Conservation (phyloP, 2,888 invertebrate species). For the Drosophila leonis region DNA sequence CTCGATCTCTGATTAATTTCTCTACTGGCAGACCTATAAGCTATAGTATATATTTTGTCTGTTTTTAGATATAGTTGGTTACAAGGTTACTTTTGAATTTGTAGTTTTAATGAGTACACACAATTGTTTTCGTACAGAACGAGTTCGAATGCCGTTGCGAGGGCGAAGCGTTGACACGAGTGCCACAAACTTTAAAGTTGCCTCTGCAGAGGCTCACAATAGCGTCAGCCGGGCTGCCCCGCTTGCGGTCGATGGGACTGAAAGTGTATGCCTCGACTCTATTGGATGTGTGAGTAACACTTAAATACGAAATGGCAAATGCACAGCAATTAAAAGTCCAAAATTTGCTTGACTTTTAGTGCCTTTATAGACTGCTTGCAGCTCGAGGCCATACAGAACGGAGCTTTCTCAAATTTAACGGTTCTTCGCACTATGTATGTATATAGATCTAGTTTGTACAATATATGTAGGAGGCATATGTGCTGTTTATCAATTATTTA, state of each 20-base stretch:
- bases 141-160: slow-evolving; percentile 85
- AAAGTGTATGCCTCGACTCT: slow-evolving; percentile 82
- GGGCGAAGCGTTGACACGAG: slow-evolving; percentile 82
- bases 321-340: not conserved
- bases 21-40: not conserved
- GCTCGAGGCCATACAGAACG: slow-evolving; percentile 83
- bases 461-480: not conserved
- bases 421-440: slow-evolving; percentile 81
- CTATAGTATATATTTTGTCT: not conserved
- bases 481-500: not conserved
- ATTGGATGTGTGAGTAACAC: slow-evolving; percentile 82
- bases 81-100: too few species aligned
- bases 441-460: not conserved
- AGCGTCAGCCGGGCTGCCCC: slow-evolving; percentile 82
- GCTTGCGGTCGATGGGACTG: slow-evolving; percentile 82
- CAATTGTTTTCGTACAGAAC: slow-evolving; percentile 62
- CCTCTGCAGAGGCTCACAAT: slow-evolving; percentile 84
- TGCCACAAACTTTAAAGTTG: slow-evolving; percentile 83
- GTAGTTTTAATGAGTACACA: not conserved
- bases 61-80: too few species aligned
- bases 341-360: slow-evolving; percentile 43
- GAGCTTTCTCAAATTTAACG: slow-evolving; percentile 82
- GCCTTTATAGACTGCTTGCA: slow-evolving; percentile 81
- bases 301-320: not conserved
- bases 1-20: not conserved